Base-by-base conservation (phyloP, 2,113 vertebrate genomes). In the Austrofundulus limnaeus region DNA sequence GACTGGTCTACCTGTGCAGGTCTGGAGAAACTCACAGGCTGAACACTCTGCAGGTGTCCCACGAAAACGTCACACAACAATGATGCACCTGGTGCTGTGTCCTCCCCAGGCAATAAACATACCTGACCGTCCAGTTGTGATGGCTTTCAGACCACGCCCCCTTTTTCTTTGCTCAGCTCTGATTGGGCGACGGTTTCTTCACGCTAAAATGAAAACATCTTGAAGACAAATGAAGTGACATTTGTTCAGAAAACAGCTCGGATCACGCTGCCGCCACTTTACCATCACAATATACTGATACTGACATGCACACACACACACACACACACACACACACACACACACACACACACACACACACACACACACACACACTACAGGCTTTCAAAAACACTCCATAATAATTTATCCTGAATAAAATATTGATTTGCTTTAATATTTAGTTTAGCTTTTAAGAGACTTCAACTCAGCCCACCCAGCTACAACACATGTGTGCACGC, bases 361-460 rank as follows among this genome's bases (percentile, higher is more conserved):
- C n/a, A n/a, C n/a, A n/a, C n/a, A n/a, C n/a, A n/a, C n/a, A n/a
- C n/a, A n/a, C n/a, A n/a, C n/a, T n/a, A 1, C 34, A 54, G 20
- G 75, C 80, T 79, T 70, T 82, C 60, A 76, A 52, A 79, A 72
- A 60, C 50, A 75, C 58, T 45, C 80, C 48, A 75, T 72, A 48
- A 80, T 80, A 77, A 83, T 83, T 83, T 83, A 69, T 80, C 70
- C 31, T 66, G 47, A 68, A 77, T 83, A 39, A 84, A 84, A 78
- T 81, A 84, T 84, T 84, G 53, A 81, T 75, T 61, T 66, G 71
- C 54, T 78, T 75, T 78, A 84, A 84, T 78, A 84, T 84, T 84
- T 81, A 84, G 75, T 70, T 56, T 70, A 70, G 77, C 78, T 84
- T 84, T 84, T 81, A 84, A 51, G 24, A 15, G 15, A n/a, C 56